Percentiles rank a stretch among this genome's conserved stretches.
Conservation (phyloP, 2,797 vertebrate genomes). For the Pelobates cultripes region DNA sequence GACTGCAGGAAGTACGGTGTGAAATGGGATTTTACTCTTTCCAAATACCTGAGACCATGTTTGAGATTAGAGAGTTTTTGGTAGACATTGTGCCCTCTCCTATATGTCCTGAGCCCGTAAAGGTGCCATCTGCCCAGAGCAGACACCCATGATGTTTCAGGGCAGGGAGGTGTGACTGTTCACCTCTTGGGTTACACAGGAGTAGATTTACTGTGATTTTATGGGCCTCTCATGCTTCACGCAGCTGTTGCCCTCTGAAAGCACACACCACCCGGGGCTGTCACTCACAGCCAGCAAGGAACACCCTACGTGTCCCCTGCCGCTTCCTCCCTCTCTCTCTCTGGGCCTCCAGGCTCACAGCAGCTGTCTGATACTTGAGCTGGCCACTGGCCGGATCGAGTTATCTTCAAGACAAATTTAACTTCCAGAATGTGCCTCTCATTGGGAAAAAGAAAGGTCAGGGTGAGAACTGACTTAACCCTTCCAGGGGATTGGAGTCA, state of each 20-base stretch:
- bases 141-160: not conserved
- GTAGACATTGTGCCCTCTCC: not conserved
- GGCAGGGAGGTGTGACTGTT: constrained; percentile 10
- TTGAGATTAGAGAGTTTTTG: no score
- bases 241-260: constrained; percentile 48
- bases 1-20: no score
- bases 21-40: no score
- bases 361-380: constrained; percentile 52
- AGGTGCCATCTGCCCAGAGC: not conserved
- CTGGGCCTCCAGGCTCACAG: constrained; percentile 2
- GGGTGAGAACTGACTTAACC: constrained; percentile 38
- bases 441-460: constrained; percentile 52
- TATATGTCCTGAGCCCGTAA: not conserved
- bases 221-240: constrained; percentile 46
- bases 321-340: not conserved
- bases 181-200: constrained; percentile 47
- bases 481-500: constrained; percentile 46
- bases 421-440: constrained; percentile 50
- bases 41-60: no score
- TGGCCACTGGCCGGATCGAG: constrained; percentile 45
- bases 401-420: constrained; percentile 47
- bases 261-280: constrained; percentile 43
- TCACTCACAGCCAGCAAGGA: constrained; percentile 38
- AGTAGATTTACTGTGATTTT: constrained; percentile 52
- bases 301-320: constrained; percentile 30